Base-by-base conservation (phyloP, 2,888 invertebrate species). In the Oligia fasciuncula region DNA sequence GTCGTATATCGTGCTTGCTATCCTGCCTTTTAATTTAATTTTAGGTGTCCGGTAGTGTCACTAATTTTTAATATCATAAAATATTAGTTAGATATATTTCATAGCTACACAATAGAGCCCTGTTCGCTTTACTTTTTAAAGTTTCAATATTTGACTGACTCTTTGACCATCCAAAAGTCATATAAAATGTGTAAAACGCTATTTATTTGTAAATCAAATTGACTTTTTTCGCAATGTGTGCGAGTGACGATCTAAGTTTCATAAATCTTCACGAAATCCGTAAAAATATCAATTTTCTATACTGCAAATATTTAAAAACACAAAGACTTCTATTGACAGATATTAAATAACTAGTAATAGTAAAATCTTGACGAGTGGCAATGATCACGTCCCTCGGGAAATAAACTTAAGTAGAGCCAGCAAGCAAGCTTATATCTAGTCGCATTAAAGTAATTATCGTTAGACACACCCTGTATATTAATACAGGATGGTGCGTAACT, bases 371-470 rank as follows among this genome's bases (percentile, higher is more conserved):
- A 91, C 92, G 92, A 93, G 81, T 93, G 90, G 91, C 92, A 93
- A 93, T 94, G 85, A 86, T 86, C 74, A 73, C 90, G 83, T 29
- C 92, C 80, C 92, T 6, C 3, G 92, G 92, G 92, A 92, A 93
- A 93, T 93, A 91, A 90, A 86, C 85, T 86, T 87, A 92, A 93
- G 93, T 93, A 92, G 85, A 81, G 81, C 80, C 76, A 76, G 85
- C 87, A 81, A 84, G 85, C 83, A 80, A 86, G 66, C 85, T 88
- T 85, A 87, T 88, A 89, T 90, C 88, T 90, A 91, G 90, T 86
- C 86, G 78, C 90, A 88, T 91, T 94, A 94, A 95, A 94, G 92
- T 95, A 94, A 95, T 95, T 95, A 95, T 94, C 92, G 92, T 95
- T 95, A 95, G 94, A 94, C 92, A 91, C 92, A 89, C 91, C 92